Evolutionary conservation across 2,113 vertebrate species (phyloP).

Genomic region (Strix aluco): DNA sequence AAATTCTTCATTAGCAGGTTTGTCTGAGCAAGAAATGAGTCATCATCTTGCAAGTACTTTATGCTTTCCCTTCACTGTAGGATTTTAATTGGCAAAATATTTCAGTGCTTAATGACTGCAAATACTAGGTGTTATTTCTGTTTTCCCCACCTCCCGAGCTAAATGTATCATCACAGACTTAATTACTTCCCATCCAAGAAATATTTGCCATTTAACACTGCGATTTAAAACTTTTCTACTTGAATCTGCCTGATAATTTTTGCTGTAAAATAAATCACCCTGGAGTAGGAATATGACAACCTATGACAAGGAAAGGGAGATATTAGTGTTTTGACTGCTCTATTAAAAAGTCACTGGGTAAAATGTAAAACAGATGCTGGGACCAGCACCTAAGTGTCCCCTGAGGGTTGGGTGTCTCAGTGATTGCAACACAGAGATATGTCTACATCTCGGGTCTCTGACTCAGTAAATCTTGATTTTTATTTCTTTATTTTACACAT

Average conservation of each 20-base stretch:
- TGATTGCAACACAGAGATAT: neutral
- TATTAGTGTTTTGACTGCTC: neutral
- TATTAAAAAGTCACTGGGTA: neutral
- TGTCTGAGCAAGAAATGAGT: neutral
- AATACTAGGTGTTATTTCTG: neutral
- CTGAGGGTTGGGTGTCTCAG: rapidly evolving
- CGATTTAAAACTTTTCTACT: neutral
- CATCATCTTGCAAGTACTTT: neutral
- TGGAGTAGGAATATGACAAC: neutral
- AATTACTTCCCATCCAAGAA: neutral
- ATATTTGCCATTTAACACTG: neutral
- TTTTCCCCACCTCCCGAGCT: neutral
- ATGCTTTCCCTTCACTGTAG: neutral
- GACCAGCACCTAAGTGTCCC: neutral
- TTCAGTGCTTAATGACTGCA: neutral
- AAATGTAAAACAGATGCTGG: neutral
- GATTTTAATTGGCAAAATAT: slow-evolving; percentile 41
- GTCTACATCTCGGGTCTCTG: neutral
- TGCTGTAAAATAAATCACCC: neutral
- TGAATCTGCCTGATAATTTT: neutral
- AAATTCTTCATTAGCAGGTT: neutral
- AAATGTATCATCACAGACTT: neutral
- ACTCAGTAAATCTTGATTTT: neutral
- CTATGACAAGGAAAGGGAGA: neutral
- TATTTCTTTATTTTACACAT: neutral